These are phyloP conservation scores for Ailuropoda melanoleuca DNA, from an alignment of 2,113 vertebrate genomes.

Conservation along the genomic window DNA sequence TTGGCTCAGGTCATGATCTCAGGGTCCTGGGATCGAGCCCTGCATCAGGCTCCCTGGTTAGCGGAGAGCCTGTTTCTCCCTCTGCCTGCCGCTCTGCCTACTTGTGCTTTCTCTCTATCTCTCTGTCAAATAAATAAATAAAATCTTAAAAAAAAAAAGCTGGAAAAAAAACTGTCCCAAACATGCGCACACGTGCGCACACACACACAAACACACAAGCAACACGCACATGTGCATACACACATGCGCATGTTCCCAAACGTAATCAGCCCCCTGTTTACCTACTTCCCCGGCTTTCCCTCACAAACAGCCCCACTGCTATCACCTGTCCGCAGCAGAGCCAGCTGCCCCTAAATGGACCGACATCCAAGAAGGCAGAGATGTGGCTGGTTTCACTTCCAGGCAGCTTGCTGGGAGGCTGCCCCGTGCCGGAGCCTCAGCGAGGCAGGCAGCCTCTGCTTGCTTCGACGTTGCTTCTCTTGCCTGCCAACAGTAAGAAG, in stretches of 20 bases:
- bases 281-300: neutral
- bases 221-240: rapidly evolving
- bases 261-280: neutral
- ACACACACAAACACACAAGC: neutral
- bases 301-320: neutral
- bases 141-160: too few species aligned
- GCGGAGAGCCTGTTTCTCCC: too few species aligned
- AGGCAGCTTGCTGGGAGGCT: neutral
- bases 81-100: too few species aligned
- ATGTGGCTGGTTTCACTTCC: neutral
- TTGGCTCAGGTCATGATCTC: too few species aligned
- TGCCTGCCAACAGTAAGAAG: neutral
- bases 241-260: neutral
- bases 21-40: too few species aligned
- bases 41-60: too few species aligned
- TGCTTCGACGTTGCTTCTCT: neutral
- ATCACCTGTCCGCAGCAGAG: neutral
- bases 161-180: too few species aligned
- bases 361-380: neutral
- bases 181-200: rapidly evolving
- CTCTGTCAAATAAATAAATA: too few species aligned
- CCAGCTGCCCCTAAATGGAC: neutral
- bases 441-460: neutral
- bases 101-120: too few species aligned
- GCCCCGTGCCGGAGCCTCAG: rapidly evolving